A percentile compares a stretch with the other conserved stretches of the same genome.
Evolutionary conservation across 2,888 invertebrate genomes (phyloP).

Genomic region (Diaperis boleti): DNA sequence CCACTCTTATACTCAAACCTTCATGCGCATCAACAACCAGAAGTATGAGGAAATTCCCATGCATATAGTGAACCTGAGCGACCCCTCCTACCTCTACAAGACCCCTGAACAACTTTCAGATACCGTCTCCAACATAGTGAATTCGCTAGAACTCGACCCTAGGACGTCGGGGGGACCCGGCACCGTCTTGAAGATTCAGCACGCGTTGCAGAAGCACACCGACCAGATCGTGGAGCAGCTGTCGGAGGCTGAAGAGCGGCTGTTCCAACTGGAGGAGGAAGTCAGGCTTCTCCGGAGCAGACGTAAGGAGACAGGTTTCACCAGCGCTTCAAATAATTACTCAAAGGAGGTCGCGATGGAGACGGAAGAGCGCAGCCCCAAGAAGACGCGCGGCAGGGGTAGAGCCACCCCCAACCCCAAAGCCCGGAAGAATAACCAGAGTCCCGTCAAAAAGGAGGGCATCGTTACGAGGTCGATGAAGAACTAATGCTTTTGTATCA

Average conservation of each 20-base stretch:
- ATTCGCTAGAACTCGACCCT: constrained; percentile 52
- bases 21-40: constrained; percentile 71
- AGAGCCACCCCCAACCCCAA: neutral
- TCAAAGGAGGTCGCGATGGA: neutral
- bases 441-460: neutral
- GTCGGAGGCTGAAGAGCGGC: constrained; percentile 56
- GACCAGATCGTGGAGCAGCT: constrained; percentile 57
- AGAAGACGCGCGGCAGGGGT: neutral
- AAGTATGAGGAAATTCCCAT: constrained; percentile 69
- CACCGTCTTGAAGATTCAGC: constrained; percentile 59
- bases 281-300: neutral
- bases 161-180: constrained; percentile 53
- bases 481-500: constrained; percentile 1
- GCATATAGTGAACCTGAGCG: constrained; percentile 68
- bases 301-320: neutral
- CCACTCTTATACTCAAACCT: constrained; percentile 74
- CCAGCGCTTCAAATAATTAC: constrained; percentile 13
- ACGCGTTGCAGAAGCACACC: constrained; percentile 60
- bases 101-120: constrained; percentile 57
- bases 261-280: constrained; percentile 64
- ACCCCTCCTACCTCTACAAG: constrained; percentile 60
- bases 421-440: neutral
- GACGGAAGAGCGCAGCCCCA: neutral
- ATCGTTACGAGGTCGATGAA: constrained; percentile 6
- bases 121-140: constrained; percentile 57